phyloP scores from a whole-genome alignment of 2,888 invertebrate species.

The Sisyra nigra region DNA sequence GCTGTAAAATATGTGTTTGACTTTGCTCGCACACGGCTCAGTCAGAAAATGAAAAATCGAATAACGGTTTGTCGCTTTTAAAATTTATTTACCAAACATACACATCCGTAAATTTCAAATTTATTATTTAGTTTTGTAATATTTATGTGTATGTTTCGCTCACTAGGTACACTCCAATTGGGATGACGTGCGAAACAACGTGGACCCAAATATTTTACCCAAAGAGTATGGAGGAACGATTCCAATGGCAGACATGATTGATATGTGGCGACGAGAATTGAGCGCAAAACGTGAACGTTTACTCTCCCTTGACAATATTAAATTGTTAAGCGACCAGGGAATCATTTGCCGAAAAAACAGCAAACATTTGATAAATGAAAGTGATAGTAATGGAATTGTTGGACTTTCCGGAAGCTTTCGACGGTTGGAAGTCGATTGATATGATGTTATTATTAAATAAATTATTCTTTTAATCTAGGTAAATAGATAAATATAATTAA shows the following conservation, averaged over 20 bases:
- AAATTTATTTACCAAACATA: background rate
- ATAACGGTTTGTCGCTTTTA: constrained; percentile 31
- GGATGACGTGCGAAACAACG: constrained; percentile 37
- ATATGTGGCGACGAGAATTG: constrained; percentile 46
- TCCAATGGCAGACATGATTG: constrained; percentile 54
- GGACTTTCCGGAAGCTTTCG: constrained; percentile 44
- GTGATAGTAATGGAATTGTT: constrained; percentile 16
- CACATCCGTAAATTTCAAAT: background rate
- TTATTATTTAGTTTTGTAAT: background rate
- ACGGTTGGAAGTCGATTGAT: constrained; percentile 49
- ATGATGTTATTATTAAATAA: background rate
- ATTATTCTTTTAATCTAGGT: background rate
- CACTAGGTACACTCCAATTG: constrained; percentile 39
- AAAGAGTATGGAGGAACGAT: constrained; percentile 55
- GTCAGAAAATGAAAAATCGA: constrained; percentile 54
- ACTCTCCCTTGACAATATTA: constrained; percentile 44
- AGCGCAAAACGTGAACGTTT: constrained; percentile 39
- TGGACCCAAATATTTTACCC: constrained; percentile 49
- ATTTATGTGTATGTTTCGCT: constrained; percentile 8
- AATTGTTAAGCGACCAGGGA: constrained; percentile 45
- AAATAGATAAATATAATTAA: background rate
- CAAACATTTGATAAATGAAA: constrained; percentile 23
- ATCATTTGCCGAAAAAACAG: constrained; percentile 27
- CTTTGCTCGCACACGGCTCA: constrained; percentile 49
- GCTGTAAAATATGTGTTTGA: constrained; percentile 61